Evolutionary conservation across 2,113 vertebrate species (phyloP), one percentile per base, ranked within the genome.

Genomic region (Pristiophorus japonicus): DNA sequence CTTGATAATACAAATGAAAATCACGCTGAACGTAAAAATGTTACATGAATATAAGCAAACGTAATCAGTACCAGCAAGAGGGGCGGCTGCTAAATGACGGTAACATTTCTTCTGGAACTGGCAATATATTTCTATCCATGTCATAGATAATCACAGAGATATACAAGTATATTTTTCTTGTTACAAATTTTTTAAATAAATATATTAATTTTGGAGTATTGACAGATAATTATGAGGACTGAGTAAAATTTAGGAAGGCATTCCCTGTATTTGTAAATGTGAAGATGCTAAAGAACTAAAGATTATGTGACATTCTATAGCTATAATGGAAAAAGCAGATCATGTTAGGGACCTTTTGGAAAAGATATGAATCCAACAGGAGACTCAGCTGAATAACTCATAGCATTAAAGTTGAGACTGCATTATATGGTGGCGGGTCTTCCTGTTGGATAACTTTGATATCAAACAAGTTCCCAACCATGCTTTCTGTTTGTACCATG

Each of bases 71-170:
- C 12, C 73, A 55, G 34, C 90, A 96, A 95, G 90, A 96, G 85
- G 55, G 59, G 4, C 59, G 59, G 10, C 59, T 59, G 10, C 59
- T 59, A 59, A 59, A 59, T 11, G 59, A 59, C 10, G 59, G 59
- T 59, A 59, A 59, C 24, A n/a, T 96, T 96, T 93, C 96, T 96
- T 96, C 96, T 96, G 95, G 96, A 96, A 95, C 95, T 66, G 96
- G 95, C 95, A 59, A 59, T 96, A 95, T 95, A 95, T 8, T 95
- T 95, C 95, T 96, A 88, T 51, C 95, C 59, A 95, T 91, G 96
- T 92, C 88, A n/a, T n/a, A 95, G 95, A 96, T 11, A 59, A 11
- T 59, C 59, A 59, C 59, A 59, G 59, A 59, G 59, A 59, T 59
- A 59, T 59, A 59, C 59, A 59, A 7, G 4, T 59, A 59, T 59